These are phyloP conservation scores for Danaus chrysippus DNA, from an alignment of 2,888 invertebrate genomes.

Conservation along the genomic window DNA sequence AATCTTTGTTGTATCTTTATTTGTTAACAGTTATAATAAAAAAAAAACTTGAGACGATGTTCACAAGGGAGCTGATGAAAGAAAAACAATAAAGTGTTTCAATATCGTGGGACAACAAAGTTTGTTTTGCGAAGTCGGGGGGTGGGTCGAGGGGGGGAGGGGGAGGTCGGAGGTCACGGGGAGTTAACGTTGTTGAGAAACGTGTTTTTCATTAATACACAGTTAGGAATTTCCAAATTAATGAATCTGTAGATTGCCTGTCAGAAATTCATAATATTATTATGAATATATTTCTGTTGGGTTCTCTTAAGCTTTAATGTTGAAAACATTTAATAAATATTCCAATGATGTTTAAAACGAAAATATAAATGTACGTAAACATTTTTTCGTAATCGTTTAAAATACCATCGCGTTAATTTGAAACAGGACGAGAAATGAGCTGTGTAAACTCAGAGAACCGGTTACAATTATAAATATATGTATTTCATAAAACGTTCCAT, in stretches of 20 bases:
- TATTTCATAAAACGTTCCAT: slow-evolving; percentile 22
- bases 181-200: slow-evolving; percentile 40
- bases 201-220: slow-evolving; percentile 41
- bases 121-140: slow-evolving; percentile 61
- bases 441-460: slow-evolving; percentile 30
- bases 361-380: neutral
- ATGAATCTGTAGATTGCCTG: neutral
- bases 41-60: slow-evolving; percentile 41
- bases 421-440: too few relatives aligned
- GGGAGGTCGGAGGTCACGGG: slow-evolving; percentile 32
- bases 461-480: slow-evolving; percentile 46
- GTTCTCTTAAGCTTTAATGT: too few relatives aligned
- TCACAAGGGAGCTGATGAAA: slow-evolving; percentile 63
- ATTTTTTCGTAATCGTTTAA: neutral
- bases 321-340: too few relatives aligned
- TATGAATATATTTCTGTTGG: neutral
- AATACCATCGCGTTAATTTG: too few relatives aligned
- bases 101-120: slow-evolving; percentile 71
- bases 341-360: too few relatives aligned
- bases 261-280: neutral
- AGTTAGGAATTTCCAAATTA: neutral
- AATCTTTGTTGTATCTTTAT: slow-evolving; percentile 1
- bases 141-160: slow-evolving; percentile 39
- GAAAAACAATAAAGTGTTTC: slow-evolving; percentile 73
- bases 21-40: slow-evolving; percentile 44